Base-by-base conservation (phyloP, 2,797 vertebrate genomes). In the Crocodylus rhombifer region DNA sequence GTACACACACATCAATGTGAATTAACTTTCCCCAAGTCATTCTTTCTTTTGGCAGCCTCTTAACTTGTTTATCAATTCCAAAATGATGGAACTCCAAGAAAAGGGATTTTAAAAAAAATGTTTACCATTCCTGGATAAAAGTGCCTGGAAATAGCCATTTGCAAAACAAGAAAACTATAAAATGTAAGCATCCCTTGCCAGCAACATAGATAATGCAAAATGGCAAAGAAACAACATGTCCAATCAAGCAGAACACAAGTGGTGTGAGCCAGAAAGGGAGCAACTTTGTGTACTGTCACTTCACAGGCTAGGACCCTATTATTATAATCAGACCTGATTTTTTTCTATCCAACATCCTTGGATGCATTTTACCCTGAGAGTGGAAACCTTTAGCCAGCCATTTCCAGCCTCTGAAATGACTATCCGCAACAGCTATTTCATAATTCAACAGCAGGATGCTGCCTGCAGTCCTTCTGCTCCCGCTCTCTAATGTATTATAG, bases 301-400 rank as follows among this genome's bases (percentile, higher is more conserved):
- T 96, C 93, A 94, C 84, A 93, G 84, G 28, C 84, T 90, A 78
- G 67, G 86, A 94, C 84, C 82, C 86, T 94, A 63, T 95, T 96
- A 96, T 96, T 96, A 95, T 88, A 96, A 94, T 92, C 94, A 94
- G 91, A 93, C 91, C 85, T 92, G 92, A 87, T 94, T 96, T 96
- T 94, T 33, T 94, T 82, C 89, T 26, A 69, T 86, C 67, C 75
- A 91, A 93, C 21, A 30, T 63, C 82, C 80, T 93, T 92, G 90
- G 91, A 88, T 16, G 36, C 56, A 0, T 95, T 95, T 90, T 88
- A 75, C 36, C 26, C 88, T 67, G 67, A 88, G 76, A 94, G 77
- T 3, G 83, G 63, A 84, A 95, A 92, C 84, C 80, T 92, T 94
- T 84, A 92, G 71, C 87, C 91, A 94, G 57, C 75, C 81, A 77